phyloP scores from a whole-genome alignment of 2,888 invertebrate species.

The Lasioglossum pauxillum region DNA sequence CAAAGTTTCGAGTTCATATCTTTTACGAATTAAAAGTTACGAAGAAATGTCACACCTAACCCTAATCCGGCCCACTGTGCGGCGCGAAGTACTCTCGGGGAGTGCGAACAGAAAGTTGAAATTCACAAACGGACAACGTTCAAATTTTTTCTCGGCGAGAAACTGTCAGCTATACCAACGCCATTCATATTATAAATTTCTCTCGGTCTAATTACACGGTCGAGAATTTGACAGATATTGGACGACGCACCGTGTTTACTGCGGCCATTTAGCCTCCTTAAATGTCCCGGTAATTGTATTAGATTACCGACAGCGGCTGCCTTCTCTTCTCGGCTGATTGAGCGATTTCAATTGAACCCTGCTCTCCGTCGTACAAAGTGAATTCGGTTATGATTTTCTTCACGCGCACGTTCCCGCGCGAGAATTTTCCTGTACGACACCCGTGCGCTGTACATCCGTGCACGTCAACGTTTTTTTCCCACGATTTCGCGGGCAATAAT shows the following conservation, averaged over 20 bases:
- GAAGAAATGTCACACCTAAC: too few species aligned
- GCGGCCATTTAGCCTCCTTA: constrained; percentile 15
- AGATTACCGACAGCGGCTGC: constrained; percentile 66
- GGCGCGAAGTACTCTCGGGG: too few species aligned
- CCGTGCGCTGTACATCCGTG: neutral
- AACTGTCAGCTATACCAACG: too few species aligned
- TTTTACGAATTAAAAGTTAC: too few species aligned
- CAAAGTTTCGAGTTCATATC: too few species aligned
- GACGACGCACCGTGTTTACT: neutral
- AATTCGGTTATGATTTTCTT: constrained; percentile 69
- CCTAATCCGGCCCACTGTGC: too few species aligned
- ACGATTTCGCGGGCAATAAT: neutral
- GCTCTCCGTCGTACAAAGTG: constrained; percentile 69
- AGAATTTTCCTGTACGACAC: neutral
- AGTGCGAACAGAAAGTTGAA: too few species aligned
- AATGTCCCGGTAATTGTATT: constrained; percentile 66
- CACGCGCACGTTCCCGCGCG: neutral
- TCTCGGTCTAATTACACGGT: neutral
- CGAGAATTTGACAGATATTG: neutral
- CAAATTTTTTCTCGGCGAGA: too few species aligned
- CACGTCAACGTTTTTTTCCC: neutral
- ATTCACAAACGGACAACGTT: too few species aligned
- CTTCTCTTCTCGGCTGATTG: constrained; percentile 71
- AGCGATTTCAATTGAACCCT: constrained; percentile 78
- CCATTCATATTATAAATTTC: neutral